Conservation (phyloP, 2,797 vertebrate genomes). For the Eulemur mongoz region DNA sequence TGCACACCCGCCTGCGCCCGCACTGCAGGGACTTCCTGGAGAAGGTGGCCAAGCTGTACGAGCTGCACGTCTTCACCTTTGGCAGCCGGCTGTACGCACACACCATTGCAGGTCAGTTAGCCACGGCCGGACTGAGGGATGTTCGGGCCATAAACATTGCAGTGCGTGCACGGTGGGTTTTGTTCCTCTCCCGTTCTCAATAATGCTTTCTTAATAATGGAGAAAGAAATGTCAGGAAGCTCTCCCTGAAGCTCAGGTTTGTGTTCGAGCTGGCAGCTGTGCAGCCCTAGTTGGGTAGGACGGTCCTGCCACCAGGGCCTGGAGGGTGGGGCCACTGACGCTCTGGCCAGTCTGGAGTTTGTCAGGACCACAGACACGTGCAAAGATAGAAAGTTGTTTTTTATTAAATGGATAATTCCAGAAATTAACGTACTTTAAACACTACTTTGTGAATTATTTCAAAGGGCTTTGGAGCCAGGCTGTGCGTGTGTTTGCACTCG, state of each 20-base stretch:
- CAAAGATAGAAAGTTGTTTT: not conserved
- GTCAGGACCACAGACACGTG: fast-evolving
- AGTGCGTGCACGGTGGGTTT: too few species aligned
- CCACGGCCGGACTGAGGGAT: fast-evolving
- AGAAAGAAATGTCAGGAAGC: not conserved
- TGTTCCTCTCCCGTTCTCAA: not conserved
- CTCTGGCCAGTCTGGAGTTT: not conserved
- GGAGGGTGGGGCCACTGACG: fast-evolving
- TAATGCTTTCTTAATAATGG: not conserved
- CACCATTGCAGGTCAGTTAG: slow-evolving; percentile 92
- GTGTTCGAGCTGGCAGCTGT: not conserved
- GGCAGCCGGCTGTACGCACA: slow-evolving; percentile 98
- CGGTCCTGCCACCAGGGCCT: not conserved
- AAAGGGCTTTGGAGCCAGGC: too few species aligned
- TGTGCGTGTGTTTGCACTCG: fast-evolving
- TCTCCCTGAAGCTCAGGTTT: fast-evolving
- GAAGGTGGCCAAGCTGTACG: slow-evolving; percentile 96
- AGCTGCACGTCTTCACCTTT: slow-evolving; percentile 98
- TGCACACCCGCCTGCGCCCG: slow-evolving; percentile 97
- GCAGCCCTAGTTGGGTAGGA: not conserved
- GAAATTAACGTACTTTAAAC: not conserved
- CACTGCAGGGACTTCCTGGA: slow-evolving; percentile 98
- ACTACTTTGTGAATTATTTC: not conserved
- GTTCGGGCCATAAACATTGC: too few species aligned
- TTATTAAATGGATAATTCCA: too few species aligned